phyloP scores from a whole-genome alignment of 2,113 vertebrate genomes.

The Megaleporinus macrocephalus region DNA sequence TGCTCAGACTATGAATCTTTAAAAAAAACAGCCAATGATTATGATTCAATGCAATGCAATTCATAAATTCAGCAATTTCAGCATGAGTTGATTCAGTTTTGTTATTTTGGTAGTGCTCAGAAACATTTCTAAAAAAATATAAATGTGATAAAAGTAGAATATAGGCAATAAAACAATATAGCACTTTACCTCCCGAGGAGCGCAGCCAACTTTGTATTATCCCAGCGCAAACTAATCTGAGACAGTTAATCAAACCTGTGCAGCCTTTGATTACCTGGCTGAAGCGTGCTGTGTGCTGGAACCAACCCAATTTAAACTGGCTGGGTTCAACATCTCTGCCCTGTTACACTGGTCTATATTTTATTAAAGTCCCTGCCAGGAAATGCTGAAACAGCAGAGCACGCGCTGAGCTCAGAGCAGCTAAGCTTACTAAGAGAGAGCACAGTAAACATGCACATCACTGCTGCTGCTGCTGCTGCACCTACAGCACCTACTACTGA shows the following conservation, averaged over 20 bases:
- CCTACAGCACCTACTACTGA: neutral
- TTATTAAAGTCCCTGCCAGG: constrained; percentile 43
- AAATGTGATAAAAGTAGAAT: too few relatives aligned
- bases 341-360: constrained; percentile 19
- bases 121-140: too few relatives aligned
- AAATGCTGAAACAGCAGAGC: constrained; percentile 43
- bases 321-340: constrained; percentile 36
- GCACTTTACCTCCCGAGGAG: neutral
- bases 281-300: constrained; percentile 26
- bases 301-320: constrained; percentile 40
- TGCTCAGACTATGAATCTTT: too few relatives aligned
- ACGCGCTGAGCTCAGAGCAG: constrained; percentile 3
- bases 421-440: constrained; percentile 11
- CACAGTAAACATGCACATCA: neutral
- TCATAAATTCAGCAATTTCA: too few relatives aligned
- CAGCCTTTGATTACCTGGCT: constrained; percentile 36
- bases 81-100: too few relatives aligned
- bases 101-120: too few relatives aligned
- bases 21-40: too few relatives aligned
- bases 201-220: constrained; percentile 7
- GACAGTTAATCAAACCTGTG: constrained; percentile 27
- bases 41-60: too few relatives aligned
- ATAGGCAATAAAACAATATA: too few relatives aligned
- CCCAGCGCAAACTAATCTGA: constrained; percentile 24
- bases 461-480: neutral